Evolutionary conservation across 2,888 invertebrate genomes (phyloP).

Genomic region (Leucophora obtusa): DNA sequence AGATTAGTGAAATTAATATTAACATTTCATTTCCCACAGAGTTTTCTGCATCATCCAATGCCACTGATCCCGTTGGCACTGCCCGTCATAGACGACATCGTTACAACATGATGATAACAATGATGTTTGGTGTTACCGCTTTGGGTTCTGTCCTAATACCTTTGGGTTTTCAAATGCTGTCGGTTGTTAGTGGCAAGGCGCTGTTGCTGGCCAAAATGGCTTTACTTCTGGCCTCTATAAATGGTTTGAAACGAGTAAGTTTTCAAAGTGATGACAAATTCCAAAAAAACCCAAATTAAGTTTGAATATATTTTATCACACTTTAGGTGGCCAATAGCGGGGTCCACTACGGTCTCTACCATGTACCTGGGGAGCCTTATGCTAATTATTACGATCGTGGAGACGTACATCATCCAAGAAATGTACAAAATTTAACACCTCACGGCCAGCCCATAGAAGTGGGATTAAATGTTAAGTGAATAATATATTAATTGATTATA

Average conservation of each 20-base stretch:
- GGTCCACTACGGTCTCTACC: conserved; percentile 87
- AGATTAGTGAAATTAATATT: no score
- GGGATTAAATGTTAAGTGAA: conserved; percentile 13
- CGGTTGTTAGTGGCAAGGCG: conserved; percentile 90
- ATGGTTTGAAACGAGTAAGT: conserved; percentile 86
- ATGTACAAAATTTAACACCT: conserved; percentile 70
- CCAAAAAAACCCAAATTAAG: conserved; percentile 74
- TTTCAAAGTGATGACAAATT: conserved; percentile 21
- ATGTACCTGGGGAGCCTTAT: conserved; percentile 79
- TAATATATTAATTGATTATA: not conserved
- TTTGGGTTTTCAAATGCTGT: conserved; percentile 91
- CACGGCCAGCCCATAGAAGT: conserved; percentile 64
- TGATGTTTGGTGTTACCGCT: conserved; percentile 88
- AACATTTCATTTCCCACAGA: not conserved
- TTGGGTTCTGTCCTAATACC: conserved; percentile 88
- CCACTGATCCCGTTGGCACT: conserved; percentile 67
- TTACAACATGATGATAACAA: conserved; percentile 85
- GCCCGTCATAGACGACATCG: conserved; percentile 81
- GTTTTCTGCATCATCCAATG: conserved; percentile 3
- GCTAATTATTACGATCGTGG: conserved; percentile 75
- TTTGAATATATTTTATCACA: conserved; percentile 79
- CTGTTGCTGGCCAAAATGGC: conserved; percentile 90
- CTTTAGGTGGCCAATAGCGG: conserved; percentile 85
- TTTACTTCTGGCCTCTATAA: conserved; percentile 87
- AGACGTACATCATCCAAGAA: conserved; percentile 73